Base-by-base conservation (phyloP, 2,797 vertebrate species). In the Cynodonichthys magdalenae region DNA sequence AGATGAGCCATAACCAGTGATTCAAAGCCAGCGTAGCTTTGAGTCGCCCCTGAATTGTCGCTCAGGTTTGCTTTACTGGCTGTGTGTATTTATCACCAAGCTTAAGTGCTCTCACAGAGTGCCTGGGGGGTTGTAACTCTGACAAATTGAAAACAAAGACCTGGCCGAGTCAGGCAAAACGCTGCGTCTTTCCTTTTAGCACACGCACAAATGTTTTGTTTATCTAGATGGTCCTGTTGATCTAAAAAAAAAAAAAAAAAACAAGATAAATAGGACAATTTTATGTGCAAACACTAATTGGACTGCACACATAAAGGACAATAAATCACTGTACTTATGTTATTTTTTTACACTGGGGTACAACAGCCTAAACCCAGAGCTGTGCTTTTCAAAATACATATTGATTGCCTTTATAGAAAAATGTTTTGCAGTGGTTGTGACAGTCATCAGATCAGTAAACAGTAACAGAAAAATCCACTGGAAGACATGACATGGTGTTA, bases 61-160 rank as follows among this genome's bases (percentile, higher is more conserved):
- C 69, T 85, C 77, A 82, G 86, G 82, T 90, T 91, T 90, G 83
- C 87, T 91, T 86, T 85, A 88, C 74, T 77, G 71, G 67, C 82
- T 73, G 63, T 75, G 79, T 82, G 83, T 85, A 89, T 93, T 92
- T 92, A 91, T 92, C 85, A 83, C 86, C 76, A 77, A 61, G 71
- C 75, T 86, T 89, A 90, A 91, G 87, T 84, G 85, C 88, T 89
- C 84, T 82, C 84, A 62, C 71, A 73, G 81, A 82, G 76, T 53
- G 78, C 83, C 87, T 77, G 57, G 55, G 77, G 69, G 69, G 78
- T 79, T 68, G 89, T 92, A 90, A 90, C 86, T 90, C 87, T 84
- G 71, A 80, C 88, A 89, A 93, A 92, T 90, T 86, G 90, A 88
- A 89, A 91, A 87, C 85, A 84, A 84, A 90, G 82, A 73, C 79